Conservation (phyloP, 2,888 invertebrate species). For the Fissipunctia ypsillon region DNA sequence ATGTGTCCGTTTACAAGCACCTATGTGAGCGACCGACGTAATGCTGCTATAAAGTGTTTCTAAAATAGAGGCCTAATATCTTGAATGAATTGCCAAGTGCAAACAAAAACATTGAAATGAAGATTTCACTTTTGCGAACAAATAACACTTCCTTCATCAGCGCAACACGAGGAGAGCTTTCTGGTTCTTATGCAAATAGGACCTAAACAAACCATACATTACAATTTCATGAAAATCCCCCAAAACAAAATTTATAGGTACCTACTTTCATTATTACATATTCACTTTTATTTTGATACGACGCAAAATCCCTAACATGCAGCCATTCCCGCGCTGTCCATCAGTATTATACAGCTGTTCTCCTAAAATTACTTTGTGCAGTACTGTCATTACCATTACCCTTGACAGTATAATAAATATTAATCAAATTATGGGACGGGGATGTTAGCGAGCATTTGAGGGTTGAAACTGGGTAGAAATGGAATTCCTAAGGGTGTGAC, state of each 20-base stretch:
- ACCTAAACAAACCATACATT: constrained; percentile 29
- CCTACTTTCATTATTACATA: not conserved
- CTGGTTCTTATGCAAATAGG: not conserved
- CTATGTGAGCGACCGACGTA: not conserved
- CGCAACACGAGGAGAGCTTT: not conserved
- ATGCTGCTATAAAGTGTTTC: not conserved
- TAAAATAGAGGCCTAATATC: not conserved
- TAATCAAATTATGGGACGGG: constrained; percentile 43
- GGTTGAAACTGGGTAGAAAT: constrained; percentile 42
- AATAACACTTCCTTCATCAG: not conserved
- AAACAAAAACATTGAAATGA: not conserved
- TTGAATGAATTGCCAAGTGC: not conserved
- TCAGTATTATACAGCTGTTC: constrained; percentile 4
- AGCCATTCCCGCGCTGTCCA: not conserved
- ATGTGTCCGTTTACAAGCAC: not conserved
- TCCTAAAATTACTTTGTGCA: constrained; percentile 36
- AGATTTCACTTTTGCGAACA: not conserved
- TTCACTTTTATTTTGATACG: not conserved
- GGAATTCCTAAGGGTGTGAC: constrained; percentile 69
- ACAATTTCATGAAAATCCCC: constrained; percentile 14
- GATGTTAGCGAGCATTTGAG: constrained; percentile 14
- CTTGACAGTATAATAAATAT: constrained; percentile 51
- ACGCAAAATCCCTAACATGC: not conserved
- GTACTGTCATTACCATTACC: constrained; percentile 48
- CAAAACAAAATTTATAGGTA: not conserved